These are phyloP conservation scores for Tachysurus fulvidraco DNA, from an alignment of 2,113 vertebrate species.

Conservation along the genomic window DNA sequence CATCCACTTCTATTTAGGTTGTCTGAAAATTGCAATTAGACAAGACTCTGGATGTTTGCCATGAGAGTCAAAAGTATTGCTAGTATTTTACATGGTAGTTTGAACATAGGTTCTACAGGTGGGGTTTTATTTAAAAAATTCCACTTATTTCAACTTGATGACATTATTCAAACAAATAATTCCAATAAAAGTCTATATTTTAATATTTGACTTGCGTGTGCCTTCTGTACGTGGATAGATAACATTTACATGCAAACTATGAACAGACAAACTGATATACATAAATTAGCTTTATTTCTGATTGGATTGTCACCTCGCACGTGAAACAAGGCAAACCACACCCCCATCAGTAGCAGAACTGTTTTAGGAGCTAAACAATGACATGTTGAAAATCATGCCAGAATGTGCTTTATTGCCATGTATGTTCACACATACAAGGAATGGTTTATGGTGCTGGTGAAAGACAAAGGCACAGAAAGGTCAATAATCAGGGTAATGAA, in stretches of 20 bases:
- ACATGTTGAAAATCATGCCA: not conserved
- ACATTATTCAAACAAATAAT: not conserved
- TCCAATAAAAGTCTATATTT: not conserved
- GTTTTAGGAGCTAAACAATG: too few relatives aligned
- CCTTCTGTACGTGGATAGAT: not conserved
- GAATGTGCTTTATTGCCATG: too few relatives aligned
- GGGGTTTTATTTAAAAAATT: not conserved
- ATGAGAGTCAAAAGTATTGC: conserved; percentile 59
- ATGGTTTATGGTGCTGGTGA: too few relatives aligned
- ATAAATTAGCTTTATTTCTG: too few relatives aligned
- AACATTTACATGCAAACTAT: not conserved
- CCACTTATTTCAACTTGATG: not conserved
- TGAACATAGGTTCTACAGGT: not conserved
- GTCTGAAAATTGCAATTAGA: conserved; percentile 51
- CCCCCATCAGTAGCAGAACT: too few relatives aligned
- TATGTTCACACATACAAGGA: too few relatives aligned
- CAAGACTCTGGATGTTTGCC: conserved; percentile 64
- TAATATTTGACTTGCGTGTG: not conserved
- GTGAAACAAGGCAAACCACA: too few relatives aligned
- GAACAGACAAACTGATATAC: not conserved
- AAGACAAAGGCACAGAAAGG: too few relatives aligned
- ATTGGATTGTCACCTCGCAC: too few relatives aligned
- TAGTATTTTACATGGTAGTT: conserved; percentile 6
- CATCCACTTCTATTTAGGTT: conserved; percentile 10
- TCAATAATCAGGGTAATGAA: too few relatives aligned